Evolutionary conservation across 2,888 invertebrate species (phyloP), one percentile per base, ranked within the genome.

Genomic region (Lasiommata megera): DNA sequence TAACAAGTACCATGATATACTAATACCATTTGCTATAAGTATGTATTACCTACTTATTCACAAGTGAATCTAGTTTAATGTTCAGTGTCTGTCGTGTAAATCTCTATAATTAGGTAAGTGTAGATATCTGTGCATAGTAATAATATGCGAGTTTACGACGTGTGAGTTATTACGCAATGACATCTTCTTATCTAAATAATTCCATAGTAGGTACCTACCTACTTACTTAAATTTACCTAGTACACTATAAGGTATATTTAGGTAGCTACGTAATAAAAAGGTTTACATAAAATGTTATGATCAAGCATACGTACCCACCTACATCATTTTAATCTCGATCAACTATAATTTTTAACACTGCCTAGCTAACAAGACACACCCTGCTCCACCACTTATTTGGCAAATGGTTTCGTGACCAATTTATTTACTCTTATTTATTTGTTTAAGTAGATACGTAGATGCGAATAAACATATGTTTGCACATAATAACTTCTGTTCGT

Each of bases 301-400:
- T 29, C 11, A 46, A 5, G 11, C 8, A 16, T 5, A 5, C 23
- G 3, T 5, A 23, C 23, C 2, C 23, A 23, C 5, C 9, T 46
- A 38, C 8, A 8, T 37, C 31, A 17, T 16, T 31, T 17, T 46
- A 38, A 38, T 51, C 50, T 37, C 1, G n/a, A 9, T 37, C 51
- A 56, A 56, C 29, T 3, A 50, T 43, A 29, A 9, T 17, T 44
- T 41, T 54, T 54, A 31, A 31, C 47, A 28, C 12, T 37, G 23
- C 16, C 41, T 43, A 38, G 44, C 50, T 16, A 41, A 37, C 18
- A 12, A 52, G 60, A 54, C 59, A 60, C 56, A 62, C 60, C 56
- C 60, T 55, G 56, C 43, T 56, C n/a, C n/a, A 56, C 54, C 56
- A 56, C 46, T 36, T 54, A 41, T 62, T 54, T 52, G 47, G 29